Evolutionary conservation across 2,113 vertebrate species (phyloP).

Genomic region (Thamnaconus septentrionalis): DNA sequence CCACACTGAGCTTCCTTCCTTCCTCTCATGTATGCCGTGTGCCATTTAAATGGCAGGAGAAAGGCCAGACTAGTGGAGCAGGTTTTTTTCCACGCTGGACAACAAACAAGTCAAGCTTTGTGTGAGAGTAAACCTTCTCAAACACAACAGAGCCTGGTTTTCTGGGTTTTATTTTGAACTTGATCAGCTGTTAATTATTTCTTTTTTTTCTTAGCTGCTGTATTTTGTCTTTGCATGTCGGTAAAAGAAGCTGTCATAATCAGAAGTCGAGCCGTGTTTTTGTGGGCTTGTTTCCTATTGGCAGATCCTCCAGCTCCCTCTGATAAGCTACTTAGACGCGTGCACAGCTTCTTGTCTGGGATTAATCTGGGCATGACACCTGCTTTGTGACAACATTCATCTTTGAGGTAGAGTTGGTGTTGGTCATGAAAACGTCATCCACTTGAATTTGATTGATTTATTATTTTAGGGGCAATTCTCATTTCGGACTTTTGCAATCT

Average conservation of each 20-base stretch:
- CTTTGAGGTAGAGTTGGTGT: too few species aligned
- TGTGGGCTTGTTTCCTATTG: slow-evolving; percentile 10
- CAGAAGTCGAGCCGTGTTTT: not conserved
- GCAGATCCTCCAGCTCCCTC: not conserved
- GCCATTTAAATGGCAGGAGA: slow-evolving; percentile 28
- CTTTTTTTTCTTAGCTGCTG: too few species aligned
- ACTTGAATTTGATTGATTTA: too few species aligned
- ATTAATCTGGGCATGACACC: slow-evolving; percentile 20
- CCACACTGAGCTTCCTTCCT: slow-evolving; percentile 47
- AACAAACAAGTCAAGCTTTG: slow-evolving; percentile 4
- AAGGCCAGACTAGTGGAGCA: slow-evolving; percentile 39
- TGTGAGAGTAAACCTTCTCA: slow-evolving; percentile 1
- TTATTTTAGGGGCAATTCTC: too few species aligned
- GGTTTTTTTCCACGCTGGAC: slow-evolving; percentile 8
- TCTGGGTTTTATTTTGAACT: not conserved
- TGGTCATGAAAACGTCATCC: too few species aligned
- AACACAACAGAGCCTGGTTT: not conserved
- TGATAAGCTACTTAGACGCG: slow-evolving; percentile 19
- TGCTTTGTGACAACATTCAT: too few species aligned
- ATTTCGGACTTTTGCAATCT: too few species aligned
- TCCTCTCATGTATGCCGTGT: not conserved
- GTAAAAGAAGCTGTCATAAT: not conserved
- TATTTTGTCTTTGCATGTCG: not conserved
- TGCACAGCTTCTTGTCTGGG: not conserved
- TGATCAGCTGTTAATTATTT: too few species aligned